Evolutionary conservation across 2,888 invertebrate genomes (phyloP), one percentile per base, ranked within the genome.

Genomic region (Oconnorella tubifera): DNA sequence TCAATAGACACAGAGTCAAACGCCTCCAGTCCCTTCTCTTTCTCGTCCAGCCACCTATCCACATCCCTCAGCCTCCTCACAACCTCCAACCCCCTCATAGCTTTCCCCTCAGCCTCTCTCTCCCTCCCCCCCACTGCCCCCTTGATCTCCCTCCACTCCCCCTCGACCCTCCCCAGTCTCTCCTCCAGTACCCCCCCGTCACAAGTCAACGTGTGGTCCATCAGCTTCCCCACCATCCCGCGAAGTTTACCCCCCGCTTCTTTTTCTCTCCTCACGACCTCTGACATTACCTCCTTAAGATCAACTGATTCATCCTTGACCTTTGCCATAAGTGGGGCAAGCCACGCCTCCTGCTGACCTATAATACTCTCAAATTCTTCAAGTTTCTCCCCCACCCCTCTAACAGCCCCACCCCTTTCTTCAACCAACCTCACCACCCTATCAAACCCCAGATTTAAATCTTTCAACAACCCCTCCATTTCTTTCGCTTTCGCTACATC

Each of bases 401-500:
- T 90, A 1, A 96, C 83, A 83, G 91, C 89, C 72, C 90, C 89
- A 3, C 89, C 89, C 62, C 94, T 89, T 67, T 89, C 89, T 50
- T 86, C 82, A 0, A 89, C 89, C 70, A 90, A 89, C 71, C 92
- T 91, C 57, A 89, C 86, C 0, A 95, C 85, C 76, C 91, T 92
- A 74, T 92, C 92, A 82, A 91, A 96, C 79, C 92, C 88, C 28
- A 81, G 76, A 66, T 89, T 90, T 1, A 95, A 90, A 75, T 95
- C 94, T 72, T 89, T 89, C n/a, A 95, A 85, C 74, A 94, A 89
- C 63, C 88, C 87, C 79, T 95, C 93, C 64, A 95, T 88, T 75
- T 92, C 91, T 83, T 91, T 92, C 0, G 93, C 92, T 64, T 93
- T 89, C 48, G 92, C 86, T 0, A 90, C 88, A 82, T 94, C 94